phyloP scores from a whole-genome alignment of 2,113 vertebrate species.

The Mesocricetus auratus region DNA sequence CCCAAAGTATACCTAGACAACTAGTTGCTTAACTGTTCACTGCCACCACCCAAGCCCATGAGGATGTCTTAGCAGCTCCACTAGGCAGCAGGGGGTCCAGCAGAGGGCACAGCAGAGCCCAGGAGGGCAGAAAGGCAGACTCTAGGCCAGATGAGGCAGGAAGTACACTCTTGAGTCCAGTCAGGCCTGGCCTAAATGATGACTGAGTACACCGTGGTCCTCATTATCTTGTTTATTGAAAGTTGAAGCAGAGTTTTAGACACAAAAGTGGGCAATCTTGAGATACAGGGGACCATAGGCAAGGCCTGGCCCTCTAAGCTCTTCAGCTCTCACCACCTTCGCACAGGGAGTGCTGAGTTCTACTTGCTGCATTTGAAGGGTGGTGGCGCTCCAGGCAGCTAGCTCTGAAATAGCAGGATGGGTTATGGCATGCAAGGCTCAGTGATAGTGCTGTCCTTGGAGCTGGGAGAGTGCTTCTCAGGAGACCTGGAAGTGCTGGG shows the following conservation, averaged over 20 bases:
- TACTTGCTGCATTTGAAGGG: not conserved
- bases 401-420: not conserved
- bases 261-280: constrained; percentile 12
- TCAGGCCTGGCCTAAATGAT: not conserved
- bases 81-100: constrained; percentile 90
- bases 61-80: constrained; percentile 86
- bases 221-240: constrained; percentile 72
- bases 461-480: not conserved
- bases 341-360: not conserved
- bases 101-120: constrained; percentile 88
- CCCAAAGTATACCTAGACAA: not conserved
- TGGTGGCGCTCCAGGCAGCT: not conserved
- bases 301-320: not conserved
- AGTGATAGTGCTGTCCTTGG: not conserved
- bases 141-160: not conserved
- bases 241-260: constrained; percentile 52
- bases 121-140: not conserved
- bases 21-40: not conserved
- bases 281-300: not conserved
- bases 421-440: not conserved
- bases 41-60: not conserved
- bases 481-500: not conserved
- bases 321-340: not conserved
- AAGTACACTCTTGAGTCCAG: not conserved
- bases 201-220: constrained; percentile 33